These are phyloP conservation scores for Cyanoderma ruficeps DNA, from an alignment of 2,113 vertebrate genomes.

Conservation along the genomic window DNA sequence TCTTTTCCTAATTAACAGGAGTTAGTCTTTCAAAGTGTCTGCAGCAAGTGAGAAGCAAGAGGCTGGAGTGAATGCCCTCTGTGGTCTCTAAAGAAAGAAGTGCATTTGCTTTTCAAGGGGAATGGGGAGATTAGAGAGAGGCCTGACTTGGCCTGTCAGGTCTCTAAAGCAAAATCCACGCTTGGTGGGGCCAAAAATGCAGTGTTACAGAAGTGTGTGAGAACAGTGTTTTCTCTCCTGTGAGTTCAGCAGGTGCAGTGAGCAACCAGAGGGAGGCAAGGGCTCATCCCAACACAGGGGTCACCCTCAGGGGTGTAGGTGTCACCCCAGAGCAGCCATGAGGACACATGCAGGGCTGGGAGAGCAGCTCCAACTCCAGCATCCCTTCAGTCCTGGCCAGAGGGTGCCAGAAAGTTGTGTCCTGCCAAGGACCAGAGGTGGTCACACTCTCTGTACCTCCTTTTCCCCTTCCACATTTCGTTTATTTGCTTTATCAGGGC, in stretches of 20 bases:
- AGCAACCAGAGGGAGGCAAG: not conserved
- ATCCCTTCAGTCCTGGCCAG: not conserved
- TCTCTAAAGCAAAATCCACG: not conserved
- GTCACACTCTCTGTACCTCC: accelerated
- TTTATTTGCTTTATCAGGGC: not conserved
- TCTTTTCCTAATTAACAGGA: constrained; percentile 35
- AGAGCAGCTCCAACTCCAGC: not conserved
- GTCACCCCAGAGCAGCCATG: not conserved
- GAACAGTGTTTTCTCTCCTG: not conserved
- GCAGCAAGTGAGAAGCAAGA: not conserved
- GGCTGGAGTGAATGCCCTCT: not conserved
- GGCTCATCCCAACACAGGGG: not conserved
- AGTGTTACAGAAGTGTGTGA: not conserved
- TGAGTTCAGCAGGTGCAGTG: not conserved
- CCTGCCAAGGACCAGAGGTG: not conserved
- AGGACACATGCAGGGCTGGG: not conserved
- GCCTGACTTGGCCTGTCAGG: not conserved
- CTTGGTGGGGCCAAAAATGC: not conserved
- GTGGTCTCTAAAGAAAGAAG: not conserved
- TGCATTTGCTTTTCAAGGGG: not conserved
- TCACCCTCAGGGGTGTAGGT: not conserved
- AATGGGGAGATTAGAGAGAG: not conserved
- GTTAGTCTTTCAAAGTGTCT: constrained; percentile 19
- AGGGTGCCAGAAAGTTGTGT: not conserved
- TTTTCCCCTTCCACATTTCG: not conserved